Evolutionary conservation across 2,888 invertebrate genomes (phyloP), one percentile per base, ranked within the genome.

Genomic region (Aromia moschata): DNA sequence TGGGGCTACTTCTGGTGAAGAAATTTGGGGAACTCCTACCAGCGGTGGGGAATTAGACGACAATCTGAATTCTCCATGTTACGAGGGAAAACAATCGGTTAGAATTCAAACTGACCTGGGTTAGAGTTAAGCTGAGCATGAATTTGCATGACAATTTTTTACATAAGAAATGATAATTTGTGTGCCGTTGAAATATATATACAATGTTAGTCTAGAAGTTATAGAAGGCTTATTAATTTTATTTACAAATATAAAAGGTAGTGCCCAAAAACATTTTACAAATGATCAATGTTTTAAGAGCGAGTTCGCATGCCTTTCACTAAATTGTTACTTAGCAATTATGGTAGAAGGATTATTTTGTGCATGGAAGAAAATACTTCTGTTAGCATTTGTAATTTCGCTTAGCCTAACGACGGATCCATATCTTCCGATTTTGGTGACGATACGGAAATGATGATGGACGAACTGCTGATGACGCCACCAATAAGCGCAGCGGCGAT

Each of bases 21-120:
- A 94, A 73, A 89, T 93, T 16, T 94, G 93, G 93, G 93, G 93
- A 0, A 93, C 93, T 0, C 93, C 93, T 2, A 93, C 93, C 0
- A 93, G 93, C 67, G 92, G 92, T 2, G 93, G 92, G 15, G 87
- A 92, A 33, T 87, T 91, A 66, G 92, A 92, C 69, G 92, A 92
- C 64, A 81, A 82, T 56, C 73, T 83, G 15, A 79, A 78, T 63
- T 83, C 88, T 7, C 88, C 85, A 1, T 85, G 87, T 75, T 89
- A 87, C 25, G 90, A 90, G 62, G 86, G 84, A 73, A 87, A 88
- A 64, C 73, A 76, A 64, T 79, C 80, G 76, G 80, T 79, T 67
- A 73, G 75, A 47, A 7, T n/a, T n/a, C n/a, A n/a, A n/a, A n/a
- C n/a, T n/a, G n/a, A n/a, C n/a, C n/a, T n/a, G n/a, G n/a, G n/a